Conservation (phyloP, 2,888 invertebrate species). For the Autographa gamma region DNA sequence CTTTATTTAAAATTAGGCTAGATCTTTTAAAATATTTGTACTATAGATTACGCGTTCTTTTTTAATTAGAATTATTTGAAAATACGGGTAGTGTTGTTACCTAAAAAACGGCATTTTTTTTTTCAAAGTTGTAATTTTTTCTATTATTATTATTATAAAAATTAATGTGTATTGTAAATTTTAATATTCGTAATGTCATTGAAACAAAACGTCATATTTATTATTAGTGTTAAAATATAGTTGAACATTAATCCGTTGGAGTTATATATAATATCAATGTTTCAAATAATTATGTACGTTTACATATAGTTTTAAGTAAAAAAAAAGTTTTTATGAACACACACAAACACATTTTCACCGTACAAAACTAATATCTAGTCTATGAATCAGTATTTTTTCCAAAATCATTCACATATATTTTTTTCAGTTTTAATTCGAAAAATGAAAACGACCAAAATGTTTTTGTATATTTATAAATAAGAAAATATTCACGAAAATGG, state of each 20-base stretch:
- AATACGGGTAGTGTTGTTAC: conserved; percentile 76
- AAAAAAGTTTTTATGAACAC: conserved; percentile 55
- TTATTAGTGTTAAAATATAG: conserved; percentile 71
- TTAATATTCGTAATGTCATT: conserved; percentile 78
- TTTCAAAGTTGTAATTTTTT: conserved; percentile 64
- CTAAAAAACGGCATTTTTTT: conserved; percentile 60
- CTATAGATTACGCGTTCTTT: conserved; percentile 56
- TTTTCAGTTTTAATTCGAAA: conserved; percentile 68
- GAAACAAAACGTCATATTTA: conserved; percentile 69
- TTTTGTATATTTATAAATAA: conserved; percentile 80
- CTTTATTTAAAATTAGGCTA: conserved; percentile 55
- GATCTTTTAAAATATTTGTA: conserved; percentile 51
- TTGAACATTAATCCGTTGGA: conserved; percentile 60
- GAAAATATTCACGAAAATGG: conserved; percentile 65
- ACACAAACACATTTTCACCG: conserved; percentile 58
- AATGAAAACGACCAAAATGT: conserved; percentile 77
- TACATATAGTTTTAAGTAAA: conserved; percentile 63
- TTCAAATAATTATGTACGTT: conserved; percentile 59
- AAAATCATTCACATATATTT: conserved; percentile 61
- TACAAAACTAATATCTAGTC: conserved; percentile 72
- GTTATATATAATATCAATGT: conserved; percentile 65
- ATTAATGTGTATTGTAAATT: conserved; percentile 65
- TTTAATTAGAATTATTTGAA: conserved; percentile 64
- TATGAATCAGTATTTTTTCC: conserved; percentile 69
- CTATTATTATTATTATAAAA: conserved; percentile 56